Conservation (phyloP, 2,888 invertebrate genomes). For the Fragum whitleyi region DNA sequence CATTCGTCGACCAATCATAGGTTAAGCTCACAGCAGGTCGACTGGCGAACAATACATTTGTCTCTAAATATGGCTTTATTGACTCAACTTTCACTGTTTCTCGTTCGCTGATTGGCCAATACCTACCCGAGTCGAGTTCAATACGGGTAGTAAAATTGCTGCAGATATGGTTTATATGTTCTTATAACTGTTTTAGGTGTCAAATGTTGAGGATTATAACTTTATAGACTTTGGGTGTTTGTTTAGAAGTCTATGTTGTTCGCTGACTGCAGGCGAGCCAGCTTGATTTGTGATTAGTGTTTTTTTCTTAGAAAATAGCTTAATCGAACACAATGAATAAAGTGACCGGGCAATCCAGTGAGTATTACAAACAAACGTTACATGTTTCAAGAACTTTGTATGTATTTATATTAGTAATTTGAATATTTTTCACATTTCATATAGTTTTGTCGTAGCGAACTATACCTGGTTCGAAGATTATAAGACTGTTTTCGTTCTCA, state of each 20-base stretch:
- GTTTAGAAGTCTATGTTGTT: neutral
- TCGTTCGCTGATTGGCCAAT: slow-evolving; percentile 11
- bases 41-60: neutral
- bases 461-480: too few relatives aligned
- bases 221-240: slow-evolving; percentile 17
- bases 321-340: slow-evolving; percentile 26
- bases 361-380: slow-evolving; percentile 6
- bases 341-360: slow-evolving; percentile 27
- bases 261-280: neutral
- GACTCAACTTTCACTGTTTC: slow-evolving; percentile 22
- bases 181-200: slow-evolving; percentile 20
- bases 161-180: slow-evolving; percentile 12
- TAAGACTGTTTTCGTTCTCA: too few relatives aligned
- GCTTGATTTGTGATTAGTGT: too few relatives aligned
- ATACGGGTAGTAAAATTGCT: slow-evolving; percentile 11
- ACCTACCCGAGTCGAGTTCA: slow-evolving; percentile 9
- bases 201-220: slow-evolving; percentile 18
- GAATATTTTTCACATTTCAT: too few relatives aligned
- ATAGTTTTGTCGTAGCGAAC: too few relatives aligned
- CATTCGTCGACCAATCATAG: neutral
- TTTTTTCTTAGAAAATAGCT: too few relatives aligned
- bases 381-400: too few relatives aligned
- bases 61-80: slow-evolving; percentile 6
- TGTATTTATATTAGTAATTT: too few relatives aligned
- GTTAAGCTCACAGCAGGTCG: neutral